Percentiles rank a stretch among this genome's conserved stretches.
Evolutionary conservation across 2,797 vertebrate genomes (phyloP).

Genomic region (Okamejei kenojei): DNA sequence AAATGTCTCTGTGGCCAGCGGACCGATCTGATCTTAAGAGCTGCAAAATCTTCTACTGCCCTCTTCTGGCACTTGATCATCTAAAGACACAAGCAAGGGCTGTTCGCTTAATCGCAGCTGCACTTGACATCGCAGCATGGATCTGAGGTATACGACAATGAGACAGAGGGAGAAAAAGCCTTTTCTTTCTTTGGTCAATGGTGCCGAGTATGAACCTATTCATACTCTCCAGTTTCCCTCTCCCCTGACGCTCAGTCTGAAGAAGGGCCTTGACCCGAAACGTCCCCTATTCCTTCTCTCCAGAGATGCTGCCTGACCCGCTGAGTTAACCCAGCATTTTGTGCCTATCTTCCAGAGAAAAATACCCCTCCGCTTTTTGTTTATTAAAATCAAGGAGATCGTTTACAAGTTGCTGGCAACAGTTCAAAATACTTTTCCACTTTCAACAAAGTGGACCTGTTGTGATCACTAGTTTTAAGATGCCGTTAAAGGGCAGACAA

Average conservation of each 20-base stretch:
- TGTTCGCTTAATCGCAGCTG: neutral
- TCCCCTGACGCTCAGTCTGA: too few relatives aligned
- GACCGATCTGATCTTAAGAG: constrained; percentile 41
- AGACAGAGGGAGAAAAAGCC: neutral
- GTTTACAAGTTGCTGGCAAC: neutral
- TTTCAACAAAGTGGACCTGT: neutral
- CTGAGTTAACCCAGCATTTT: too few relatives aligned
- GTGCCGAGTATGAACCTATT: too few relatives aligned
- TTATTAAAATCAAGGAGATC: neutral
- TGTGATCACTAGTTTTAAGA: neutral
- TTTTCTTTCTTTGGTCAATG: too few relatives aligned
- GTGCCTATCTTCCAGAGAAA: too few relatives aligned
- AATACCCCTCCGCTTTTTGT: neutral
- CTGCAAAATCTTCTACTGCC: constrained; percentile 75
- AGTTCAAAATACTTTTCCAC: neutral
- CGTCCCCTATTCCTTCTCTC: too few relatives aligned
- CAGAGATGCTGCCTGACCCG: too few relatives aligned
- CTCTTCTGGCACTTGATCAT: constrained; percentile 72
- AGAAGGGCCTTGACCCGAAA: too few relatives aligned
- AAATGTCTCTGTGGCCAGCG: constrained; percentile 46
- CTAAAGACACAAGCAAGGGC: neutral
- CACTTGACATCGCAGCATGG: neutral
- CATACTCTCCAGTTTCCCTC: too few relatives aligned
- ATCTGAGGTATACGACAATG: neutral
- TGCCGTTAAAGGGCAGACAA: too few relatives aligned